Base-by-base conservation (phyloP, 2,113 vertebrate species). In the Genyomyrus donnyi region DNA sequence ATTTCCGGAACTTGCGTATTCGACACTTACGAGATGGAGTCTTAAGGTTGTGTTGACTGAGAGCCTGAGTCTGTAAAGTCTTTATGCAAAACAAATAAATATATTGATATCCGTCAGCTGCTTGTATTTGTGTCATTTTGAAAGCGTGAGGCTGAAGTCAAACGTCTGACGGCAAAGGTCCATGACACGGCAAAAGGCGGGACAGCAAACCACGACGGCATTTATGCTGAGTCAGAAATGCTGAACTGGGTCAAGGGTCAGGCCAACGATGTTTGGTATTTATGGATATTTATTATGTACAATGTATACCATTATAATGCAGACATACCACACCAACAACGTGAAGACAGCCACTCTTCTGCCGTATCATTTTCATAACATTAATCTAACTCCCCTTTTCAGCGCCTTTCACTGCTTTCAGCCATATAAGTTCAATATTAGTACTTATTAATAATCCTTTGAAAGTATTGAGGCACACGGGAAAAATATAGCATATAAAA, bases 41-140 rank as follows among this genome's bases (percentile, higher is more conserved):
- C 89, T 94, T 92, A 94, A 92, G 92, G 94, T 94, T 95, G 93
- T 95, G 94, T 94, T 95, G 94, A 94, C 95, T 95, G 94, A 95
- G 93, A 94, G 95, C 92, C 93, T 94, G 74, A 87, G 89, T 93
- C 91, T 93, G 92, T 93, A 91, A 92, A 90, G 96, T 96, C 95
- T 94, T 95, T 95, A 95, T 88, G 87, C 87, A 88, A 66, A 88
- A 88, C 49, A 50, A 88, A 58, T 66, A 88, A 88, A 87, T 66
- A 31, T 62, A 88, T 45, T 46, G 19, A 88, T 56, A 56, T 88
- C 31, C 6, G 52, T 88, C 39, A 58, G 3, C 17, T 11, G 35
- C 21, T 45, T 45, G 53, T 11, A 17, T 48, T 87, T 48, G 83
- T 85, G 19, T 85, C 21, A 24, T 87, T 87, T n/a, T 52, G 13